Conservation (phyloP, 1,140 invertebrate genomes). For the Ceratina calcarata region DNA sequence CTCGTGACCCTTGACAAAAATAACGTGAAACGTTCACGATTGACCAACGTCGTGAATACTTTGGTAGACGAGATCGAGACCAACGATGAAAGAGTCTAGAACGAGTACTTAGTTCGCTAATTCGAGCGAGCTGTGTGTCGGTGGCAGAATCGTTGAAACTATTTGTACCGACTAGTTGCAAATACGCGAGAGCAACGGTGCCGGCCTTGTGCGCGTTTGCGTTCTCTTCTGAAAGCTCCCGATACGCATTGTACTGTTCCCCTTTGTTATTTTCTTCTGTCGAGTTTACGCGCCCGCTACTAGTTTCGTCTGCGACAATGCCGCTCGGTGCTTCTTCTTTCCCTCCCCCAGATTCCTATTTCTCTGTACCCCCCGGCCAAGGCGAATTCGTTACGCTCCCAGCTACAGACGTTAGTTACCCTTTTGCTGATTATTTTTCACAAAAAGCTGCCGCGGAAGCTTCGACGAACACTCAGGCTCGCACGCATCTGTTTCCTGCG, state of each 20-base stretch:
- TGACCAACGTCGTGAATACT: too few relatives aligned
- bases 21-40: too few relatives aligned
- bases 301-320: conserved; percentile 14
- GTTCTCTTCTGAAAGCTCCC: conserved; percentile 35
- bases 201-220: not conserved
- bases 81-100: too few relatives aligned
- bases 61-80: too few relatives aligned
- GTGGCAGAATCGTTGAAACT: not conserved
- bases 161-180: conserved; percentile 4
- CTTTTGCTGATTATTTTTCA: conserved; percentile 19
- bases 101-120: too few relatives aligned
- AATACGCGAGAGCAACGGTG: conserved; percentile 19
- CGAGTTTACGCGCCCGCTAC: conserved; percentile 60
- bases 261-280: conserved; percentile 65
- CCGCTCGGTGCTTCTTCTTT: not conserved
- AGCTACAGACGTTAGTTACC: conserved; percentile 28
- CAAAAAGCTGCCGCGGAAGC: too few relatives aligned
- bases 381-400: conserved; percentile 32
- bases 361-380: not conserved
- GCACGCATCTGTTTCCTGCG: not conserved
- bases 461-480: not conserved
- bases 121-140: too few relatives aligned
- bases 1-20: too few relatives aligned
- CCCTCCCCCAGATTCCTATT: not conserved
- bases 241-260: conserved; percentile 62